Conservation (phyloP, 1,140 invertebrate genomes). For the Yoshiicerus persimilis region DNA sequence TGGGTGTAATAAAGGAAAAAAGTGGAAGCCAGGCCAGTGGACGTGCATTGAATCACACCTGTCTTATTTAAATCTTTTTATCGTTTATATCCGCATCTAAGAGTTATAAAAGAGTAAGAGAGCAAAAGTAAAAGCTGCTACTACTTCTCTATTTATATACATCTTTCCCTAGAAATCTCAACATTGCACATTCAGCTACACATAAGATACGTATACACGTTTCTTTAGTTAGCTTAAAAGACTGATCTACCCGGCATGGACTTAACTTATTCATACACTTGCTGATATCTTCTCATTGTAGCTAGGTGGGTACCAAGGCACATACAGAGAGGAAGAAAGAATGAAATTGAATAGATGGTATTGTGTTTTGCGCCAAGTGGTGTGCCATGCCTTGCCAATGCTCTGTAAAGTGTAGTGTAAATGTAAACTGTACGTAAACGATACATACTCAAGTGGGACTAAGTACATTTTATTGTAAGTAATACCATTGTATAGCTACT, state of each 20-base stretch:
- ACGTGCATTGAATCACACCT: constrained; percentile 21
- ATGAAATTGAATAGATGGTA: not conserved
- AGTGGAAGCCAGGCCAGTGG: not conserved
- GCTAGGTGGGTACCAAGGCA: not conserved
- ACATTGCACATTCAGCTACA: not conserved
- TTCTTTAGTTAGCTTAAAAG: not conserved
- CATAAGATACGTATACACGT: not conserved
- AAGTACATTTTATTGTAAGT: not conserved
- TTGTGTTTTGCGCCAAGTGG: not conserved
- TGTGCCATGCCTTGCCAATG: constrained; percentile 11
- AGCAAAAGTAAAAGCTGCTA: not conserved
- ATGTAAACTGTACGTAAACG: constrained; percentile 12
- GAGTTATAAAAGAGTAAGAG: not conserved
- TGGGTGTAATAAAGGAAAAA: constrained; percentile 11
- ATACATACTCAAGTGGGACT: not conserved
- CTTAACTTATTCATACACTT: not conserved
- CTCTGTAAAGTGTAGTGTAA: constrained; percentile 6
- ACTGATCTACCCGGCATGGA: not conserved
- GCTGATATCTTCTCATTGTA: not conserved
- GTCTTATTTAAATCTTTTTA: constrained; percentile 22
- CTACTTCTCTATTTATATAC: not conserved
- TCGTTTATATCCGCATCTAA: constrained; percentile 10
- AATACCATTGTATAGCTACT: not conserved
- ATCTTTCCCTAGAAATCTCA: not conserved
- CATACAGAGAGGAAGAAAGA: not conserved